Evolutionary conservation across 2,113 vertebrate species (phyloP).

Genomic region (Opisthocomus hoazin): DNA sequence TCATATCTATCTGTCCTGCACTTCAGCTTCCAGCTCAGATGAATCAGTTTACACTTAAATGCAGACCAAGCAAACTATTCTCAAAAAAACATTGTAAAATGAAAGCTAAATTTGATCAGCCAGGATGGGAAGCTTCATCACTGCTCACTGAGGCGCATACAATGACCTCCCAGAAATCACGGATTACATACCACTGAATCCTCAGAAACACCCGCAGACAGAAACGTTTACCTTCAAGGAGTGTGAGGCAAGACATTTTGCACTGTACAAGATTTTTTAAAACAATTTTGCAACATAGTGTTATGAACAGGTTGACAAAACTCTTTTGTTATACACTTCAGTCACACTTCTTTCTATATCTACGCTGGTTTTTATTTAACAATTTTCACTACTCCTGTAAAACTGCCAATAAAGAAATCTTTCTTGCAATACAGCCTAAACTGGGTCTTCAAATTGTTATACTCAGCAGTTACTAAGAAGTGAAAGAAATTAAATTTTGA

Average conservation of each 20-base stretch:
- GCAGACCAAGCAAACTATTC: neutral
- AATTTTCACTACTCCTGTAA: neutral
- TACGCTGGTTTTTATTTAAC: neutral
- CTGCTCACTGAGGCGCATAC: neutral
- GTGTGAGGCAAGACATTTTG: neutral
- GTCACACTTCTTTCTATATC: neutral
- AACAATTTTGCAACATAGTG: neutral
- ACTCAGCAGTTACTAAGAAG: constrained; percentile 31
- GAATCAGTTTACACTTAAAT: neutral
- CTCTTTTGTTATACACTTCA: neutral
- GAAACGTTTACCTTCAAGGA: neutral
- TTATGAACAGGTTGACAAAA: neutral
- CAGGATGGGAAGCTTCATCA: neutral
- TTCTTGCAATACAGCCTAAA: constrained; percentile 32
- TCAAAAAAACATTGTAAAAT: neutral
- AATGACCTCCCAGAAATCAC: neutral
- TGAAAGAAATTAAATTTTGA: constrained; percentile 30
- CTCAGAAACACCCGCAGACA: neutral
- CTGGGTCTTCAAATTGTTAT: constrained; percentile 9
- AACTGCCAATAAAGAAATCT: constrained; percentile 36
- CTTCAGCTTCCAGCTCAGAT: neutral
- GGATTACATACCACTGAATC: neutral
- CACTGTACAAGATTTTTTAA: neutral
- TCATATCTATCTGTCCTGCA: neutral
- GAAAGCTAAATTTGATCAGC: neutral